Evolutionary conservation across 2,113 vertebrate species (phyloP), one percentile per base, ranked within the genome.

Genomic region (Gallinago paraguaiae): DNA sequence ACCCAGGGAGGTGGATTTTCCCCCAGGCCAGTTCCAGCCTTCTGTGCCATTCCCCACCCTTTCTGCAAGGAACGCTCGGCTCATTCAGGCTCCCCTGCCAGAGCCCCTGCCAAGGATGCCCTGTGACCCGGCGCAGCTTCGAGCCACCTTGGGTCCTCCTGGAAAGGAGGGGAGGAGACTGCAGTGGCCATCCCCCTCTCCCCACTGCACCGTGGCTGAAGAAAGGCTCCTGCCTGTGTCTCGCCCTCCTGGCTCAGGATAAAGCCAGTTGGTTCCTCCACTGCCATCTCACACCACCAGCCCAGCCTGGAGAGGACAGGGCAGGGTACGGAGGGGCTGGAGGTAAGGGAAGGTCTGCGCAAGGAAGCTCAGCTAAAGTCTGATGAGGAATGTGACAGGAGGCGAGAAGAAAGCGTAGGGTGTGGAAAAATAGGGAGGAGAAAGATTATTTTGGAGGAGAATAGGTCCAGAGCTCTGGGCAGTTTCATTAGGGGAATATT

Each of bases 401-500:
- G 65, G 17, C 0, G 12, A 82, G 91, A 92, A 94, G 88, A 91
- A 96, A 96, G 86, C 4, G 0, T 28, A 96, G 90, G 93, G 92
- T 82, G 90, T 90, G 93, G 92, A 96, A 75, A 77, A 95, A 22
- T 17, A 95, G 53, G 90, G 93, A 96, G 92, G 92, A 94, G 92
- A 82, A 87, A 70, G 91, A 86, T 84, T 94, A 88, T 93, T 97
- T 95, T 88, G 64, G 86, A 93, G 83, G 90, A 95, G 93, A 96
- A 96, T 65, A 90, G 88, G 92, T 91, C 83, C 90, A 93, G 92
- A 64, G 88, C 96, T 96, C 88, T 92, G 95, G 86, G 92, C 93
- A 96, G 92, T 96, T 96, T 95, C 93, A 94, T 96, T 95, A 94
- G 88, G 93, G 86, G 91, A 97, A 96, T 95, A 97, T 92, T 96